Evolutionary conservation across 2,888 invertebrate species (phyloP).

Genomic region (Pheosia gnoma): DNA sequence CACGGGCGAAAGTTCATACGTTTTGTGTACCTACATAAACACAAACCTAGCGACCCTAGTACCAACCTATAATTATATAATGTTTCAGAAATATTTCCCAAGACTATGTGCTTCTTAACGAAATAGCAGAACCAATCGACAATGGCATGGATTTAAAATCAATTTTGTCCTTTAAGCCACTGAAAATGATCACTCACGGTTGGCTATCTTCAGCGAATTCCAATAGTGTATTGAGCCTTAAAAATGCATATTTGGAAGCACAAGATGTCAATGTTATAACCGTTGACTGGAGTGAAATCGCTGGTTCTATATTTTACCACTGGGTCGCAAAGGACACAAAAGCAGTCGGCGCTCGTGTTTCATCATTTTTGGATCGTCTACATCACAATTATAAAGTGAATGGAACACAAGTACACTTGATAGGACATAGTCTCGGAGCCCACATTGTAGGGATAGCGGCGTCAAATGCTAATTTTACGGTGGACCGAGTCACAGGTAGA

Average conservation of each 20-base stretch:
- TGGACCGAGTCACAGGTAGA: slow-evolving; percentile 56
- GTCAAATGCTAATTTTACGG: slow-evolving; percentile 31
- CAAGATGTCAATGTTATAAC: slow-evolving; percentile 70
- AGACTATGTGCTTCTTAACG: slow-evolving; percentile 45
- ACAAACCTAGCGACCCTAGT: too few species aligned
- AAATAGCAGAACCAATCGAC: slow-evolving; percentile 33
- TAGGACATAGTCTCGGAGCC: slow-evolving; percentile 67
- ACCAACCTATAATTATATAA: not conserved
- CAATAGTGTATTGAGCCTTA: slow-evolving; percentile 59
- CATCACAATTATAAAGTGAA: slow-evolving; percentile 41
- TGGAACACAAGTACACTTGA: slow-evolving; percentile 54
- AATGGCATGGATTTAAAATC: slow-evolving; percentile 13
- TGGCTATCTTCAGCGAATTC: slow-evolving; percentile 73
- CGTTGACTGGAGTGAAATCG: slow-evolving; percentile 65
- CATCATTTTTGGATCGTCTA: slow-evolving; percentile 48
- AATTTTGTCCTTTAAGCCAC: slow-evolving; percentile 40
- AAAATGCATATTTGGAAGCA: slow-evolving; percentile 65
- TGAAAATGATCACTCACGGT: slow-evolving; percentile 80
- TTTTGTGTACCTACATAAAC: too few species aligned
- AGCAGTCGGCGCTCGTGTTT: slow-evolving; percentile 46
- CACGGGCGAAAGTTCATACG: too few species aligned
- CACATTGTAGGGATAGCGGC: slow-evolving; percentile 65
- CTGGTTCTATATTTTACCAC: slow-evolving; percentile 54
- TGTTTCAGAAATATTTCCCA: slow-evolving; percentile 43
- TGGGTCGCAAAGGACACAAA: slow-evolving; percentile 55